Conservation (phyloP, 2,797 vertebrate genomes). For the Catamblyrhynchus diadema region DNA sequence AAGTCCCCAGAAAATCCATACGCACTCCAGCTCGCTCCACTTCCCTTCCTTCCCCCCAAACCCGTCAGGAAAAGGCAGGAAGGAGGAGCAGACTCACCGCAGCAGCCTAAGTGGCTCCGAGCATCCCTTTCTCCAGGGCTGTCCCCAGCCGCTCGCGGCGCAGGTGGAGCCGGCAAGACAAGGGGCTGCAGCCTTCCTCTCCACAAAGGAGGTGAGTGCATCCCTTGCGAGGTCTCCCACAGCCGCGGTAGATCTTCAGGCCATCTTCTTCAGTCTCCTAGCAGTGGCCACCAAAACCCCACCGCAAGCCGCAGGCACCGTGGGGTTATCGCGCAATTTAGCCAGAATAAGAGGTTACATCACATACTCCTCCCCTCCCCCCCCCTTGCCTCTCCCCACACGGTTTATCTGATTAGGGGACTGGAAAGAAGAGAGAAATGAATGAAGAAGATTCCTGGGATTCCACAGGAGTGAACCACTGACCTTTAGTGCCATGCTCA, state of each 20-base stretch:
- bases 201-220: rapidly evolving
- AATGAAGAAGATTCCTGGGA: neutral
- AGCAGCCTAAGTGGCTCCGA: neutral
- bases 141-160: neutral
- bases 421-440: neutral
- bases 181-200: neutral
- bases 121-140: neutral
- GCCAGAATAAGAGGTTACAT: neutral
- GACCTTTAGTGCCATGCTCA: neutral
- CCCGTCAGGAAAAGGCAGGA: rapidly evolving
- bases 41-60: neutral
- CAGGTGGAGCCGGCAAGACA: neutral
- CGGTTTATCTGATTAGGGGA: neutral
- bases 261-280: neutral
- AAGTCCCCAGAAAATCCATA: neutral
- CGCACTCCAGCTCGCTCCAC: neutral
- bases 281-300: rapidly evolving
- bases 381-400: neutral
- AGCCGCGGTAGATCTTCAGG: neutral
- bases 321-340: rapidly evolving
- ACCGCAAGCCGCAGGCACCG: rapidly evolving
- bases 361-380: neutral
- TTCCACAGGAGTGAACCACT: neutral
- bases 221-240: neutral
- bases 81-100: slow-evolving; percentile 1